Percentiles rank a stretch among this genome's conserved stretches.
Evolutionary conservation across 2,113 vertebrate genomes (phyloP).

Genomic region (Carassius carassius): DNA sequence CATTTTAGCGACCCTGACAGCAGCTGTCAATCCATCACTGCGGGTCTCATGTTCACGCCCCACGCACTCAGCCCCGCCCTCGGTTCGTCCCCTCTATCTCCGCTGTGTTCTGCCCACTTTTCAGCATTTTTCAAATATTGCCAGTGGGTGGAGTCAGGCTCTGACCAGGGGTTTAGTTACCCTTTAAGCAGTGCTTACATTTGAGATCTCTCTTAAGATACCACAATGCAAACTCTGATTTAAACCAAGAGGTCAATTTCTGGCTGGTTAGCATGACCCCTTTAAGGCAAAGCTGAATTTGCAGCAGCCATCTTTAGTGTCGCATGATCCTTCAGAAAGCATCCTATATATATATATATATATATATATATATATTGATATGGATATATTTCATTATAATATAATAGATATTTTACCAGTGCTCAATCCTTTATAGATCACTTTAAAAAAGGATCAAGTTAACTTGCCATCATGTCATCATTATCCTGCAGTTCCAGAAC

Average conservation of each 20-base stretch:
- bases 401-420: neutral
- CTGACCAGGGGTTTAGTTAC: too few species aligned
- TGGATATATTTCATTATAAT: too few species aligned
- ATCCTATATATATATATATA: too few species aligned
- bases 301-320: neutral
- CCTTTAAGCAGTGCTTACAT: conserved; percentile 47
- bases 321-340: neutral
- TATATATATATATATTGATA: too few species aligned
- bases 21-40: too few species aligned
- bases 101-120: too few species aligned
- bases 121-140: too few species aligned
- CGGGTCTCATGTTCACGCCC: too few species aligned
- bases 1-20: too few species aligned
- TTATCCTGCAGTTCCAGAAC: neutral
- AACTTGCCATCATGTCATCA: neutral
- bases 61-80: too few species aligned
- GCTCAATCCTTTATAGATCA: neutral
- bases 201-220: neutral
- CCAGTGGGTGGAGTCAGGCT: too few species aligned
- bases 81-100: too few species aligned
- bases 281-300: neutral
- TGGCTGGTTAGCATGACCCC: neutral
- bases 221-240: conserved; percentile 4
- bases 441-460: neutral
- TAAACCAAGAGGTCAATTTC: neutral